phyloP scores from a whole-genome alignment of 2,888 invertebrate species.

The Scaptomyza parva region DNA sequence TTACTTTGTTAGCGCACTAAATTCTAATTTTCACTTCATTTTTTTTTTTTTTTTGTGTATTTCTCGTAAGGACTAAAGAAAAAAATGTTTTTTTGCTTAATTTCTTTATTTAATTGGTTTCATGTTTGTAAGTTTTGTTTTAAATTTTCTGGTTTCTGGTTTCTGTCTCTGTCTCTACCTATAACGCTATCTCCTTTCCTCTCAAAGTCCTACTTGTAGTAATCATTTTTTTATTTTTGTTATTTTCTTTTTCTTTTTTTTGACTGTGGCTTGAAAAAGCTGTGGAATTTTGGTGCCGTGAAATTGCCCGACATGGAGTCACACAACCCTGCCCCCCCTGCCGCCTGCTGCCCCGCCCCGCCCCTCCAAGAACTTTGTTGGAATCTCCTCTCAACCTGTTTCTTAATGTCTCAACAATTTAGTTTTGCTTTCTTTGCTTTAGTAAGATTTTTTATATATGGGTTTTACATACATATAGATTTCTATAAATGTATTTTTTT shows the following conservation, averaged over 20 bases:
- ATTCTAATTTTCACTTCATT: constrained; percentile 49
- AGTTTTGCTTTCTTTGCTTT: constrained; percentile 33
- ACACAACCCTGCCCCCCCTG: constrained; percentile 20
- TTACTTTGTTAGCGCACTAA: constrained; percentile 56
- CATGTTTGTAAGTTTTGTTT: constrained; percentile 7
- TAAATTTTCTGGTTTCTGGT: constrained; percentile 12
- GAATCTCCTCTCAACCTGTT: constrained; percentile 14
- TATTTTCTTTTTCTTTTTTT: neutral
- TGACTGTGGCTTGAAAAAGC: constrained; percentile 39
- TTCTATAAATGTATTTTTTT: constrained; percentile 54
- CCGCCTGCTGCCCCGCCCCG: constrained; percentile 12
- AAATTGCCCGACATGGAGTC: constrained; percentile 35
- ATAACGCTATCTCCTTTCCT: constrained; percentile 11
- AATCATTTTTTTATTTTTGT: neutral
- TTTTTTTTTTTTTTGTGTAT: constrained; percentile 31
- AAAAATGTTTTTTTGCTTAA: constrained; percentile 40
- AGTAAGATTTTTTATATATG: constrained; percentile 45
- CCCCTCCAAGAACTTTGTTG: constrained; percentile 24
- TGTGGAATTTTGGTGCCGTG: constrained; percentile 43
- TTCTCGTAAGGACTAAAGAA: constrained; percentile 74
- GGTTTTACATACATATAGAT: constrained; percentile 62
- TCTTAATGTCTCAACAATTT: constrained; percentile 31
- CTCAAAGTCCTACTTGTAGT: constrained; percentile 14
- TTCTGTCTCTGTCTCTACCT: constrained; percentile 13
- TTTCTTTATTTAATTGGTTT: constrained; percentile 10